Percentiles rank a stretch among this genome's conserved stretches.
Conservation (phyloP, 2,113 vertebrate genomes). For the Platichthys flesus region DNA sequence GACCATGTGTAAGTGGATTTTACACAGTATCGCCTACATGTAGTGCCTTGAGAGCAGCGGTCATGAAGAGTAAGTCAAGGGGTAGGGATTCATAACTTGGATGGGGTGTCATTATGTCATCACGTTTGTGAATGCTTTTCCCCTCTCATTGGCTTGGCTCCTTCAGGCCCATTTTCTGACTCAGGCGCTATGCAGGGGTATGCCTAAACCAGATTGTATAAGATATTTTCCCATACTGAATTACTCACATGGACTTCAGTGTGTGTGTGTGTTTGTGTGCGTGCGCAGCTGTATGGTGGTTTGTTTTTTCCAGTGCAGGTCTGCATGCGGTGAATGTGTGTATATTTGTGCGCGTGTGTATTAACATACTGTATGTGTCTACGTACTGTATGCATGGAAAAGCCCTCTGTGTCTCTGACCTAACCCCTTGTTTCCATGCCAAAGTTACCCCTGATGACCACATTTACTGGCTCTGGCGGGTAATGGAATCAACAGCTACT, state of each 20-base stretch:
- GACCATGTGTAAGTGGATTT: constrained; percentile 61
- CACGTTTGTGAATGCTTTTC: constrained; percentile 60
- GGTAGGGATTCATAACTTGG: constrained; percentile 53
- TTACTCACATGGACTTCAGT: constrained; percentile 61
- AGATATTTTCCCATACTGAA: constrained; percentile 61
- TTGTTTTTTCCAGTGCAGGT: constrained; percentile 72
- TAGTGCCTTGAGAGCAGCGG: constrained; percentile 78
- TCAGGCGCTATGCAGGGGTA: constrained; percentile 74
- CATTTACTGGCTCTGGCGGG: constrained; percentile 55
- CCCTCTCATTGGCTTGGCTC: constrained; percentile 65
- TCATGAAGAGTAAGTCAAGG: constrained; percentile 49
- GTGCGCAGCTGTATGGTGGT: constrained; percentile 63
- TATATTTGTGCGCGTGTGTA: constrained; percentile 65
- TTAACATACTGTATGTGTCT: constrained; percentile 65
- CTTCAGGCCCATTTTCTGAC: constrained; percentile 71
- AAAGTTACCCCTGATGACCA: constrained; percentile 72
- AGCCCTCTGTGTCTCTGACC: constrained; percentile 61
- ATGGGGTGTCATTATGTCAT: constrained; percentile 53
- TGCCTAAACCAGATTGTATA: constrained; percentile 73
- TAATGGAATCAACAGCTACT: constrained; percentile 71
- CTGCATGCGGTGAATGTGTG: constrained; percentile 73
- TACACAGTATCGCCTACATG: constrained; percentile 71
- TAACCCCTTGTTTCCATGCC: constrained; percentile 69
- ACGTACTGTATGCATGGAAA: constrained; percentile 74
- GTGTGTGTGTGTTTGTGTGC: constrained; percentile 30